Evolutionary conservation across 2,888 invertebrate genomes (phyloP).

Genomic region (Orchestes rusci): DNA sequence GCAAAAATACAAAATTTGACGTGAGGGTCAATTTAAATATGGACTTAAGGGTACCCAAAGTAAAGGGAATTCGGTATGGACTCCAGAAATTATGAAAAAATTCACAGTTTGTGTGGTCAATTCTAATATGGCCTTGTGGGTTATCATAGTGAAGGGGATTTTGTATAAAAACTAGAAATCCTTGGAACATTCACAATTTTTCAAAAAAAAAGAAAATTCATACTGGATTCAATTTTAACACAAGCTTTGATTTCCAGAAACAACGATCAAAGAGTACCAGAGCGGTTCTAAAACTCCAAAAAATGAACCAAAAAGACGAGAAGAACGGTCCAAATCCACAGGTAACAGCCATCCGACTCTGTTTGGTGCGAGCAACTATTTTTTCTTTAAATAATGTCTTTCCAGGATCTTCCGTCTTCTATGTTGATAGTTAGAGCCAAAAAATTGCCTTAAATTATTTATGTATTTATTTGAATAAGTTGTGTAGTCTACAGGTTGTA

Average conservation of each 20-base stretch:
- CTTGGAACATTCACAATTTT: too few species aligned
- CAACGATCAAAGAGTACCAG: slow-evolving; percentile 10
- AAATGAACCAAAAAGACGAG: slow-evolving; percentile 9
- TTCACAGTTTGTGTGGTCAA: too few species aligned
- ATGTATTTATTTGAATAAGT: too few species aligned
- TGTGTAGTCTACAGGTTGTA: too few species aligned
- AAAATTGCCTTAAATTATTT: slow-evolving; percentile 8
- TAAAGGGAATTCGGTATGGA: too few species aligned
- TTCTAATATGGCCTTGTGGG: too few species aligned
- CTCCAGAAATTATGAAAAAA: too few species aligned
- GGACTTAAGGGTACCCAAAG: too few species aligned
- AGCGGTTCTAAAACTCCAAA: slow-evolving; percentile 7
- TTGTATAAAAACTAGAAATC: neutral
- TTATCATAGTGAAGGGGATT: neutral
- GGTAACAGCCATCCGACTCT: slow-evolving; percentile 11
- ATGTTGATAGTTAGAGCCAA: slow-evolving; percentile 19
- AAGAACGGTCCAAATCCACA: slow-evolving; percentile 13
- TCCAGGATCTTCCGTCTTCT: slow-evolving; percentile 27
- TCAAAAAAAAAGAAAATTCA: neutral
- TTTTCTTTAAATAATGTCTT: slow-evolving; percentile 16
- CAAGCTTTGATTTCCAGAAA: slow-evolving; percentile 12
- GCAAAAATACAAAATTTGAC: too few species aligned
- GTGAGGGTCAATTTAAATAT: too few species aligned
- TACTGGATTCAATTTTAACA: too few species aligned
- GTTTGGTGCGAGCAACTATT: neutral